These are phyloP conservation scores for Monochamus alternatus DNA, from an alignment of 2,888 invertebrate species.

Conservation along the genomic window DNA sequence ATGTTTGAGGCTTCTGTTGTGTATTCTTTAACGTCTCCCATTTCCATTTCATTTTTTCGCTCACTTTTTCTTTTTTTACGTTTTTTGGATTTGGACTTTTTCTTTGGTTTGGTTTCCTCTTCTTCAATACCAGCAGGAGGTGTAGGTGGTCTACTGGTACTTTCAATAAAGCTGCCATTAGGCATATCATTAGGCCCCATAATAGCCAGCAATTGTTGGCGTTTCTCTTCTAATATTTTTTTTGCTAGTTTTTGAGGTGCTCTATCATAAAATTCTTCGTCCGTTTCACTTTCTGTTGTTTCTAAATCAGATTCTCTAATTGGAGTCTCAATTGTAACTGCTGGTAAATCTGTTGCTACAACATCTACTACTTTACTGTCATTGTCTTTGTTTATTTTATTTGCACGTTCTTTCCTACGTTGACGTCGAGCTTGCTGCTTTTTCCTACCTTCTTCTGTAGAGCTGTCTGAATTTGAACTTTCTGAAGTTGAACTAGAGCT, in stretches of 20 bases:
- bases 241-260: constrained; percentile 84
- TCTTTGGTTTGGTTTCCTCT: constrained; percentile 75
- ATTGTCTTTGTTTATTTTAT: constrained; percentile 65
- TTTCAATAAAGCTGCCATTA: constrained; percentile 74
- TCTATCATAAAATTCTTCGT: constrained; percentile 91
- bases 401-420: constrained; percentile 66
- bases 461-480: constrained; percentile 76
- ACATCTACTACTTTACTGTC: constrained; percentile 72
- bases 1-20: constrained; percentile 71
- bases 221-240: constrained; percentile 83
- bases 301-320: constrained; percentile 89
- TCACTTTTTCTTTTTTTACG: constrained; percentile 73
- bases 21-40: constrained; percentile 62
- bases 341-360: constrained; percentile 64
- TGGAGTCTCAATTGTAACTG: constrained; percentile 72
- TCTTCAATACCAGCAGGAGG: constrained; percentile 71
- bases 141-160: constrained; percentile 77
- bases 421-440: constrained; percentile 70
- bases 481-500: constrained; percentile 70
- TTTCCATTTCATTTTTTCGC: constrained; percentile 68
- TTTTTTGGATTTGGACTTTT: constrained; percentile 74
- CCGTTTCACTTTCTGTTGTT: constrained; percentile 88
- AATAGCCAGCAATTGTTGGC: constrained; percentile 79
- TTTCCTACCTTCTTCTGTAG: constrained; percentile 74
- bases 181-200: constrained; percentile 74